Evolutionary conservation across 2,888 invertebrate species (phyloP), one percentile per base, ranked within the genome.

Genomic region (Mellilla xanthometata): DNA sequence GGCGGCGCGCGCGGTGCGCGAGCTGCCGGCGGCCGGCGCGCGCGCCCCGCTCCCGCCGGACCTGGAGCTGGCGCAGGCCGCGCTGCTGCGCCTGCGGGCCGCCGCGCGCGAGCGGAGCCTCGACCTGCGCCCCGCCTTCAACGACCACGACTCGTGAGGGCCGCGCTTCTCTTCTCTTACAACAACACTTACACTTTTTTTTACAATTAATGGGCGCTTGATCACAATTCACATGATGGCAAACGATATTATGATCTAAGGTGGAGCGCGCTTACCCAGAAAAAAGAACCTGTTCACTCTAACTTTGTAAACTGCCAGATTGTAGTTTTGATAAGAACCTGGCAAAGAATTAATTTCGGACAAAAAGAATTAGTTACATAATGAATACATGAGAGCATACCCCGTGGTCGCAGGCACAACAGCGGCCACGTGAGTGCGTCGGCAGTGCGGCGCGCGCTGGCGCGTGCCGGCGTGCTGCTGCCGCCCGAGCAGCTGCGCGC

Each of bases 391-490:
- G n/a, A n/a, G n/a, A n/a, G n/a, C n/a, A n/a, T n/a, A n/a, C n/a
- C n/a, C n/a, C n/a, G 12, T 39, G 12, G n/a, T 52, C 60, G 31
- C 70, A 95, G 95, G 43, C 83, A 90, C 40, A 93, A 93, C 73
- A 93, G 91, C 72, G 95, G 95, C 0, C 94, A 95, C 81, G 94
- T 95, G 27, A 91, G 92, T 11, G 91, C 93, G 45, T 82, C 91
- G 44, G 93, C 94, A 74, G 92, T 94, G 75, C 91, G 94, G 34
- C 94, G 94, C 76, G 93, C 93, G 65, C 84, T 95, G 56, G 90
- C 92, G 35, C 91, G 92, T 12, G 92, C 93, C 59, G 93, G 93
- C 43, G 92, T 95, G 68, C 82, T 94, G 49, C 83, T 94, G 4
- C 90, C 94, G 0, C 88, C 91, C 32, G 91, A 91, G 60, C 95